Conservation (phyloP, 2,797 vertebrate genomes). For the Chrosomus eos region DNA sequence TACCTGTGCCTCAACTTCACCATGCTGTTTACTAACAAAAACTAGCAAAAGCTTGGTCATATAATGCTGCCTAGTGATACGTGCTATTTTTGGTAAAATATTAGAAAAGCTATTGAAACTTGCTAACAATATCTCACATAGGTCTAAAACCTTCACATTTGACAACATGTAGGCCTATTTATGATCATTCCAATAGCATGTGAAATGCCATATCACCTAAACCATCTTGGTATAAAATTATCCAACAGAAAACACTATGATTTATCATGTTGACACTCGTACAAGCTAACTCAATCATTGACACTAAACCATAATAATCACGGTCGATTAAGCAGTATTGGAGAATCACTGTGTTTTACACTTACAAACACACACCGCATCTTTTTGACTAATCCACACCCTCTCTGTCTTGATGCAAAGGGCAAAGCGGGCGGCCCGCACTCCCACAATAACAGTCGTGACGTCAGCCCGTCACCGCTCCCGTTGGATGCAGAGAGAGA, state of each 20-base stretch:
- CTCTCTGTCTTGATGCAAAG: constrained; percentile 38
- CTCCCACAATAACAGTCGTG: constrained; percentile 77
- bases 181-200: background rate
- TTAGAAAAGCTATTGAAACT: too few relatives aligned
- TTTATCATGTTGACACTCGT: background rate
- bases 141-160: background rate
- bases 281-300: too few relatives aligned
- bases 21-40: background rate
- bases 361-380: background rate
- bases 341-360: constrained; percentile 9
- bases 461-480: constrained; percentile 75
- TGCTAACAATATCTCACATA: background rate
- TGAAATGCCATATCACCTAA: background rate
- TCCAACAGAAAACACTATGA: background rate
- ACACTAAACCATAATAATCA: constrained; percentile 4
- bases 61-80: background rate
- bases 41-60: background rate
- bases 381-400: constrained; percentile 38
- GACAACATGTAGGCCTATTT: background rate
- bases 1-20: background rate
- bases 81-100: too few relatives aligned
- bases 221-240: background rate
- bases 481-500: constrained; percentile 61
- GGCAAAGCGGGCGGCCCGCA: constrained; percentile 67
- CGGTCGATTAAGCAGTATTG: background rate